phyloP scores from a whole-genome alignment of 2,888 invertebrate species.

The Pachliopta kotzebuea region DNA sequence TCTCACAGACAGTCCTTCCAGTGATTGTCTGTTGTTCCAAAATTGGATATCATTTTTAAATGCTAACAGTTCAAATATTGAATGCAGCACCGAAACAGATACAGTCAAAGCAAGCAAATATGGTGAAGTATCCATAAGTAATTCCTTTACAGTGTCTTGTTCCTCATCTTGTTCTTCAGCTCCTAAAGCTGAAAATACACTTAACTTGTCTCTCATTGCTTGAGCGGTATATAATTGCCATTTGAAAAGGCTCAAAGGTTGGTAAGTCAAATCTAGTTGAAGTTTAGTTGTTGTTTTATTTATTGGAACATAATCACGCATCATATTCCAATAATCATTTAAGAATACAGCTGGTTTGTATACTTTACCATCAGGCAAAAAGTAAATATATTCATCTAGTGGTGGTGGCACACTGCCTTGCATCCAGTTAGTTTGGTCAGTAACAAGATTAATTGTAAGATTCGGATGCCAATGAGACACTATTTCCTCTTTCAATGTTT shows the following conservation, averaged over 20 bases:
- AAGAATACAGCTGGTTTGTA: constrained; percentile 97
- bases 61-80: constrained; percentile 98
- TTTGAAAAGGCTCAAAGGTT: constrained; percentile 96
- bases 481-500: constrained; percentile 90
- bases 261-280: constrained; percentile 86
- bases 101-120: constrained; percentile 95
- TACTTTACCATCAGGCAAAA: constrained; percentile 89
- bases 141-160: constrained; percentile 95
- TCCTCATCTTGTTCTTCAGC: constrained; percentile 92
- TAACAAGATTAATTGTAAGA: constrained; percentile 95
- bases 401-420: constrained; percentile 95
- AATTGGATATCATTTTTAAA: constrained; percentile 99
- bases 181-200: constrained; percentile 81
- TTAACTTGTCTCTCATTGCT: constrained; percentile 94
- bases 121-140: constrained; percentile 97
- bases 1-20: constrained; percentile 98
- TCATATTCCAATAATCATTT: constrained; percentile 99
- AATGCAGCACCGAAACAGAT: constrained; percentile 95
- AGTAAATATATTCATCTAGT: constrained; percentile 94
- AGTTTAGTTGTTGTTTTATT: constrained; percentile 90
- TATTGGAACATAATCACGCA: constrained; percentile 95
- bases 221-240: constrained; percentile 99
- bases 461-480: constrained; percentile 99
- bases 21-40: constrained; percentile 98
- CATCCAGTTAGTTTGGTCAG: constrained; percentile 97